A percentile compares a stretch with the other conserved stretches of the same genome.
phyloP scores from a whole-genome alignment of 2,113 vertebrate species.

The Calonectris borealis region DNA sequence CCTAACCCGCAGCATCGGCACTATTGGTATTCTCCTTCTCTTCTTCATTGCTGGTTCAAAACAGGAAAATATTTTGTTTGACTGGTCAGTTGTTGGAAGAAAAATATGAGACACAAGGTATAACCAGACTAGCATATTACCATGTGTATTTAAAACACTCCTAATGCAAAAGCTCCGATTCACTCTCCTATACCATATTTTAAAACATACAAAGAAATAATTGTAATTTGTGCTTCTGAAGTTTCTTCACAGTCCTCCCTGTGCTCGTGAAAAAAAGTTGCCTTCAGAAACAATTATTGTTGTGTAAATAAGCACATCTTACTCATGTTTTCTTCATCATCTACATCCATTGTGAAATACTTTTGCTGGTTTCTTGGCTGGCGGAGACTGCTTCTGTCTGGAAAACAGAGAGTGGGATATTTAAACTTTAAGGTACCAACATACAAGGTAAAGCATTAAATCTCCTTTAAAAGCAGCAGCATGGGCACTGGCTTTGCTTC shows the following conservation, averaged over 20 bases:
- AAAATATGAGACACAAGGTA: background rate
- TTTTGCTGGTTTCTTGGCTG: slow-evolving; percentile 80
- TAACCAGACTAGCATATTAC: background rate
- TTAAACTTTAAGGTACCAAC: background rate
- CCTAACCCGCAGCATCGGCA: background rate
- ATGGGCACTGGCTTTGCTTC: background rate
- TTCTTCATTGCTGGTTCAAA: background rate
- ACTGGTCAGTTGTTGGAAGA: background rate
- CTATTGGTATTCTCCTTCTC: background rate
- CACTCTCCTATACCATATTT: background rate
- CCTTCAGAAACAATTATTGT: background rate
- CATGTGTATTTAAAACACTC: background rate
- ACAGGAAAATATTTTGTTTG: background rate
- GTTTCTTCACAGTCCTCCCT: background rate
- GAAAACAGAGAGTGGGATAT: slow-evolving; percentile 48
- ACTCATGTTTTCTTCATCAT: slow-evolving; percentile 98
- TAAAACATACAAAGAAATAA: background rate
- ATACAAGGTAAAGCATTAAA: background rate
- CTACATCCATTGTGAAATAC: slow-evolving; percentile 85
- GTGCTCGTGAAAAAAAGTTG: background rate
- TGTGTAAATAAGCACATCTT: slow-evolving; percentile 76
- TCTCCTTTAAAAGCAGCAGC: background rate
- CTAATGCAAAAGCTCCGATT: background rate
- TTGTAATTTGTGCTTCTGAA: background rate
- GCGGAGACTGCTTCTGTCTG: slow-evolving; percentile 79